Evolutionary conservation across 2,113 vertebrate genomes (phyloP).

Genomic region (Cephalopterus ornatus): DNA sequence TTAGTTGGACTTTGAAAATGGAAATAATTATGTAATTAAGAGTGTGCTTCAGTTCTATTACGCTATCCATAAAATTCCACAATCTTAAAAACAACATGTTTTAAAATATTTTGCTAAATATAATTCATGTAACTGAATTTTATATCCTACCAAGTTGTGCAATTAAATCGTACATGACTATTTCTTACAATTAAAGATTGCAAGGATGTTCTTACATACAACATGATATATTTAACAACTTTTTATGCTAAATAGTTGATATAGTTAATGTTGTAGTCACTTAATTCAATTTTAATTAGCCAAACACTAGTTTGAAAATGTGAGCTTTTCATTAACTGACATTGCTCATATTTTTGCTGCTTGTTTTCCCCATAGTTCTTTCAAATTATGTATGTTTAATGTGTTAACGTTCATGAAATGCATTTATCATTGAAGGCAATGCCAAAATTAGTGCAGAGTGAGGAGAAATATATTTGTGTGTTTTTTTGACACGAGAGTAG

Average conservation of each 20-base stretch:
- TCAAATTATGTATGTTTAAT: constrained; percentile 42
- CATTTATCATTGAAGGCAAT: constrained; percentile 17
- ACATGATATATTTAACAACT: constrained; percentile 77
- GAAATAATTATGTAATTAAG: constrained; percentile 79
- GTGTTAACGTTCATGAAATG: background rate
- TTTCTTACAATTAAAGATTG: constrained; percentile 77
- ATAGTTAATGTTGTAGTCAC: constrained; percentile 72
- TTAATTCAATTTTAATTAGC: constrained; percentile 80
- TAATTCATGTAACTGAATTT: constrained; percentile 76
- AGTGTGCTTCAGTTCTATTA: constrained; percentile 71
- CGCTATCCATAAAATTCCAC: constrained; percentile 71
- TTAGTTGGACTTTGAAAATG: constrained; percentile 75
- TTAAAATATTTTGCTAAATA: constrained; percentile 79
- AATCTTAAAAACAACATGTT: constrained; percentile 71
- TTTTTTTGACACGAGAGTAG: background rate
- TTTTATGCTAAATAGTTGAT: constrained; percentile 75
- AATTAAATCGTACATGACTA: constrained; percentile 74
- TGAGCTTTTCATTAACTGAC: constrained; percentile 66
- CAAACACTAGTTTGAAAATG: constrained; percentile 74
- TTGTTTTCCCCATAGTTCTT: constrained; percentile 61
- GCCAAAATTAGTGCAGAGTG: constrained; percentile 24
- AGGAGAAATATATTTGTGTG: background rate
- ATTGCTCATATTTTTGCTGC: constrained; percentile 57
- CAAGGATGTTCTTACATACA: constrained; percentile 65
- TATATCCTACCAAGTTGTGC: constrained; percentile 72